phyloP scores from a whole-genome alignment of 2,888 invertebrate species.

The Agrotis segetum region DNA sequence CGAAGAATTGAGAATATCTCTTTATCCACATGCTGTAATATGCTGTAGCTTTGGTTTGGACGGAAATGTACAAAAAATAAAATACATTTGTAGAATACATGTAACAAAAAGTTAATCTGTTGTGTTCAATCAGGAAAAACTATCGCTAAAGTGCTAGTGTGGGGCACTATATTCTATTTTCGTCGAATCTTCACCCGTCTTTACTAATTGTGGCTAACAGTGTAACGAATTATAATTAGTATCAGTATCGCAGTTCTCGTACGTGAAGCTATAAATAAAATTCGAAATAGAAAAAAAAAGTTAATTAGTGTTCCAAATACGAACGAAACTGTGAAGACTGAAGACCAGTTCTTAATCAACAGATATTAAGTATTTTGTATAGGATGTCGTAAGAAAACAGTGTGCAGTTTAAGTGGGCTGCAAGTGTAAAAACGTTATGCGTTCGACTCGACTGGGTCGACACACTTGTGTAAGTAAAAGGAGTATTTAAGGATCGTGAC shows the following conservation, averaged over 20 bases:
- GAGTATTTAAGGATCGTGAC: background rate
- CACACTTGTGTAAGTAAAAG: conserved; percentile 75
- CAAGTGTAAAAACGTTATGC: conserved; percentile 78
- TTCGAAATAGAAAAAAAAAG: conserved; percentile 16
- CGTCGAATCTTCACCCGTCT: conserved; percentile 30
- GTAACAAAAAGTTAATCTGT: background rate
- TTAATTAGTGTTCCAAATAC: conserved; percentile 57
- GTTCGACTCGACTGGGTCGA: conserved; percentile 78
- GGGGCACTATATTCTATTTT: conserved; percentile 42
- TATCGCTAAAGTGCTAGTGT: conserved; percentile 25
- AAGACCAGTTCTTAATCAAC: conserved; percentile 48
- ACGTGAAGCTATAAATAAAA: conserved; percentile 49
- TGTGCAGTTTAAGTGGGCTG: conserved; percentile 51
- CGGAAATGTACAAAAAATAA: background rate
- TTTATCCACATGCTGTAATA: background rate
- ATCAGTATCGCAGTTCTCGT: conserved; percentile 30
- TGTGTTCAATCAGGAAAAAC: conserved; percentile 9
- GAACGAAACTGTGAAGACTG: conserved; percentile 45
- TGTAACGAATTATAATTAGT: conserved; percentile 57
- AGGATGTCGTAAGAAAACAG: conserved; percentile 72
- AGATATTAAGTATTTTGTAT: conserved; percentile 63
- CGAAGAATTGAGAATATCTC: background rate
- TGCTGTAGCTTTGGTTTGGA: background rate
- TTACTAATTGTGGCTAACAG: conserved; percentile 43
- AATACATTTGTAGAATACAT: background rate